Base-by-base conservation (phyloP, 2,797 vertebrate genomes). In the Scolopax bukidnonensis region DNA sequence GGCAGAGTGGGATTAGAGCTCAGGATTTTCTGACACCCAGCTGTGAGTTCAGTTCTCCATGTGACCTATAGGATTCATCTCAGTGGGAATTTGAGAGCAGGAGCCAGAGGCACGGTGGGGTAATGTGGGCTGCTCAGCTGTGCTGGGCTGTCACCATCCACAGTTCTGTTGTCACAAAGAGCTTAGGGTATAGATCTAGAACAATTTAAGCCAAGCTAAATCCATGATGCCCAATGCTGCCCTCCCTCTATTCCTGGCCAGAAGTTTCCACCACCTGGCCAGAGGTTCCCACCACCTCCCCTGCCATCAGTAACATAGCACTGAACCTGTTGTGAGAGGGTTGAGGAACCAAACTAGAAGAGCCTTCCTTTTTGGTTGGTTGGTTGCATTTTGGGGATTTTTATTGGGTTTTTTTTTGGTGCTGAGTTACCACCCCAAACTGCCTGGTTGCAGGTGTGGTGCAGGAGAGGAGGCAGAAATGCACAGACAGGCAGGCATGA, bases 21-120 rank as follows among this genome's bases (percentile, higher is more conserved):
- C 4, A 4, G 64, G 84, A 59, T 76, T 93, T 54, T 90, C 77
- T 93, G 84, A 73, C 74, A 84, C 77, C 80, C 96, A 96, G 90
- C 92, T 90, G 92, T 82, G 78, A 93, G 57, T 79, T 80, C 76
- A 53, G 56, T 32, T 74, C 51, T 83, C 84, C 64, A 23, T 82
- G 84, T 93, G 91, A 95, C 65, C 78, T 27, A 48, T 33, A 33
- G 56, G 78, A 80, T 85, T 89, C 63, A 48, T 76, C 25, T 51
- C 89, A 70, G 75, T 45, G 84, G 76, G 84, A 91, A 94, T 87
- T 23, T 75, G 38, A 87, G 79, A 87, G 56, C 41, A 5, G 64
- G 43, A 90, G 65, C 87, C 69, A 83, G 77, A 3, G 13, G 71
- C 30, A 76, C 0, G 0, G 53, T 50, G 73, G 23, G 84, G 43